Conservation (phyloP, 2,113 vertebrate species). For the Elgaria multicarinata region DNA sequence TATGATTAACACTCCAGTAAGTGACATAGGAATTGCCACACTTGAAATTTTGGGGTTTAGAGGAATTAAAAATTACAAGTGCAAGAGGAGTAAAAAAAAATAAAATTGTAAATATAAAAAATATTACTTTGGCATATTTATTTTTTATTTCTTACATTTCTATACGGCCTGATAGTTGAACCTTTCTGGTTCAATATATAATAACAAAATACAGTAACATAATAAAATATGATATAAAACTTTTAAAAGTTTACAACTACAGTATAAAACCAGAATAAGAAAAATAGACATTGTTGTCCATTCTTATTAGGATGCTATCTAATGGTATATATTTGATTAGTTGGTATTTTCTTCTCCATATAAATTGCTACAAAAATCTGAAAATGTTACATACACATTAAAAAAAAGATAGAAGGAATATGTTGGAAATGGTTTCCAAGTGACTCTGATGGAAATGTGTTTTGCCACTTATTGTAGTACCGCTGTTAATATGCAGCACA, state of each 20-base stretch:
- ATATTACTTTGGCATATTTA: neutral
- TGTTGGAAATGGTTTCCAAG: conserved; percentile 42
- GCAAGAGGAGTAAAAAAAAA: neutral
- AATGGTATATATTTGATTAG: neutral
- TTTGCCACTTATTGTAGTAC: conserved; percentile 23
- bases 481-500: conserved; percentile 9
- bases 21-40: neutral
- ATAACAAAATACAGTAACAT: too few relatives aligned
- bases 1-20: conserved; percentile 42
- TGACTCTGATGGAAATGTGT: conserved; percentile 41
- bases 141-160: too few relatives aligned
- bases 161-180: too few relatives aligned
- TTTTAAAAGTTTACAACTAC: too few relatives aligned
- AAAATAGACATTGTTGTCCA: neutral
- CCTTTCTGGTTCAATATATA: too few relatives aligned
- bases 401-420: too few relatives aligned
- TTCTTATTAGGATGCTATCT: neutral
- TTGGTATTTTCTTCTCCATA: neutral
- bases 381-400: neutral
- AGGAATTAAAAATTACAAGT: neutral
- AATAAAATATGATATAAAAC: too few relatives aligned
- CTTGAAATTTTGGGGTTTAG: conserved; percentile 24
- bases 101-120: conserved; percentile 22
- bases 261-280: too few relatives aligned
- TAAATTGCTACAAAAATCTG: neutral